Evolutionary conservation across 2,797 vertebrate species (phyloP).

Genomic region (Smutsia gigantea): DNA sequence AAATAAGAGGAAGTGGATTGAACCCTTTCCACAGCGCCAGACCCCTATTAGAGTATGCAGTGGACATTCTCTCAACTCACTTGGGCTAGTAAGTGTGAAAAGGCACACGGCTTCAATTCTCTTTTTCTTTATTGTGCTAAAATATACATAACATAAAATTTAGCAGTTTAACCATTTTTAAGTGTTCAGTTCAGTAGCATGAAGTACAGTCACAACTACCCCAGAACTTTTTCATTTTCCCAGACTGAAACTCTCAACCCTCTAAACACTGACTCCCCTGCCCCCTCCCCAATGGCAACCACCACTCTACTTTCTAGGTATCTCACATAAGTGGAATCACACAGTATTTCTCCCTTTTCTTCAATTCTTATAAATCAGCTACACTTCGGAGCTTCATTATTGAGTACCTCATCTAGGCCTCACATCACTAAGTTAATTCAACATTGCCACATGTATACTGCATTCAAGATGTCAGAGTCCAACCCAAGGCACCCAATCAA

Average conservation of each 20-base stretch:
- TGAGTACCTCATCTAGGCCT: neutral
- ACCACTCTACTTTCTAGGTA: neutral
- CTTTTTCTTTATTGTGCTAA: neutral
- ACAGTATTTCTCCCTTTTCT: neutral
- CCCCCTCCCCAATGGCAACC: neutral
- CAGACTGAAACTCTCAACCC: neutral
- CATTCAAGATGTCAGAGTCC: neutral
- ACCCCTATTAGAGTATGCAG: neutral
- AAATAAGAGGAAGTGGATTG: neutral
- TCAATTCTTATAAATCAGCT: neutral
- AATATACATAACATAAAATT: neutral
- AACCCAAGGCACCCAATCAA: neutral
- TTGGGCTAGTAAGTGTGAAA: conserved; percentile 5
- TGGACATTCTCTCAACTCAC: neutral
- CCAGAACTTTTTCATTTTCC: neutral
- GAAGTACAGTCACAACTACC: neutral
- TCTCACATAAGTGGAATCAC: neutral
- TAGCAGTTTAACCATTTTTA: neutral
- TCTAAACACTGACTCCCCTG: neutral
- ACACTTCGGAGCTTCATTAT: neutral
- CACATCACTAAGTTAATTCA: neutral
- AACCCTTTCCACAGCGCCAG: neutral
- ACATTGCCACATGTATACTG: neutral
- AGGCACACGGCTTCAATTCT: neutral
- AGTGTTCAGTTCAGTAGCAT: neutral